A percentile compares a stretch with the other conserved stretches of the same genome.
Conservation (phyloP, 2,888 invertebrate species). For the Heliconius cydno region DNA sequence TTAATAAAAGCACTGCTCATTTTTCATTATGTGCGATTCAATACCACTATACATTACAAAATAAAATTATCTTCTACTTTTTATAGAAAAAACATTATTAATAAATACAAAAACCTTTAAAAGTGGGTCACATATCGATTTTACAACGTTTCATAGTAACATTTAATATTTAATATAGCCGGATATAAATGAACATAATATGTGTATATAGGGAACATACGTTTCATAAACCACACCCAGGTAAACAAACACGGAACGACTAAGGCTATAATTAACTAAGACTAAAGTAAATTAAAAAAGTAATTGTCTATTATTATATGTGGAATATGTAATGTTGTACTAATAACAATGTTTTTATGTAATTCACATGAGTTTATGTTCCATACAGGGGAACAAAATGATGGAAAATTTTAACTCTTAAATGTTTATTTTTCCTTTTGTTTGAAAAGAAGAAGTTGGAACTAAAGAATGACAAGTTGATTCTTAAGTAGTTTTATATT, state of each 20-base stretch:
- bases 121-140: constrained; percentile 29
- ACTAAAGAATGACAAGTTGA: no score
- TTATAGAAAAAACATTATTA: neutral
- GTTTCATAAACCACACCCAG: constrained; percentile 11
- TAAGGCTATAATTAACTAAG: neutral
- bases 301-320: neutral
- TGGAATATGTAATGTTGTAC: no score
- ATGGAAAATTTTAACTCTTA: no score
- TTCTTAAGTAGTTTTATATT: no score
- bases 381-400: no score
- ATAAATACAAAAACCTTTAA: constrained; percentile 8
- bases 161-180: constrained; percentile 24
- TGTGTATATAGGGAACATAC: neutral
- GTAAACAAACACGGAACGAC: neutral
- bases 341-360: no score
- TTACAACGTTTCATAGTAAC: constrained; percentile 17
- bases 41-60: neutral
- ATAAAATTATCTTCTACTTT: neutral
- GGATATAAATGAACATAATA: neutral
- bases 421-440: no score
- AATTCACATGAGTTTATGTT: no score
- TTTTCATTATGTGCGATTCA: no score
- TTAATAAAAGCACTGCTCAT: no score
- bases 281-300: neutral
- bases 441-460: no score